phyloP scores from a whole-genome alignment of 2,888 invertebrate genomes.

The Machimus atricapillus region DNA sequence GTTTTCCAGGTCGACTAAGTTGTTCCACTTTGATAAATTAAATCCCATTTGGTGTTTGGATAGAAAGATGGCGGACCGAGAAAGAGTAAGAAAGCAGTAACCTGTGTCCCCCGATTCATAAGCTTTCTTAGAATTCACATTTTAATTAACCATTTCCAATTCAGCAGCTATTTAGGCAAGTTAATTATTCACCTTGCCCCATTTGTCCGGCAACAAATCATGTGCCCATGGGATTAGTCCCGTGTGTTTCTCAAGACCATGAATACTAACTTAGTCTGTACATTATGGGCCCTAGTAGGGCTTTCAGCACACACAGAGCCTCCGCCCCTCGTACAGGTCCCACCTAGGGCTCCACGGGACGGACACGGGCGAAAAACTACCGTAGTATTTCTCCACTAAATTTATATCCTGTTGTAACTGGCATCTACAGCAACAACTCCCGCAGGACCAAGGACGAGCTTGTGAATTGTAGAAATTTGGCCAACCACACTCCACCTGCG shows the following conservation, averaged over 20 bases:
- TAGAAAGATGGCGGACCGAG: neutral
- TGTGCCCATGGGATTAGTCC: slow-evolving; percentile 17
- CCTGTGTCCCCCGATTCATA: neutral
- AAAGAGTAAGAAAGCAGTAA: neutral
- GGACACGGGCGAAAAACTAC: slow-evolving; percentile 11
- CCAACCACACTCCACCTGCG: slow-evolving; percentile 37
- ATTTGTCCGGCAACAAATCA: slow-evolving; percentile 44
- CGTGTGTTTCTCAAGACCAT: slow-evolving; percentile 30
- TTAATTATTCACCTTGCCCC: slow-evolving; percentile 46
- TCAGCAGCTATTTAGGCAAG: slow-evolving; percentile 33
- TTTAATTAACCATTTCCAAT: slow-evolving; percentile 33
- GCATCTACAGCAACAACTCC: slow-evolving; percentile 36
- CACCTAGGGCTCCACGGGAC: neutral
- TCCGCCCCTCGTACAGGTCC: too few relatives aligned
- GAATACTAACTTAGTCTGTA: slow-evolving; percentile 22
- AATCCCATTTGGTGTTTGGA: neutral
- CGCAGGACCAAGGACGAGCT: slow-evolving; percentile 4
- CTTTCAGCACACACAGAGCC: slow-evolving; percentile 5
- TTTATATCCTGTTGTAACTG: slow-evolving; percentile 43
- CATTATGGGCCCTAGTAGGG: neutral
- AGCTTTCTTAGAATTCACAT: slow-evolving; percentile 23
- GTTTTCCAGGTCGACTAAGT: neutral
- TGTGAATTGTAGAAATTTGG: slow-evolving; percentile 46
- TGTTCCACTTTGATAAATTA: neutral
- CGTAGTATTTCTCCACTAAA: slow-evolving; percentile 33